Percentiles rank a stretch among this genome's conserved stretches.
Conservation (phyloP, 1,140 invertebrate species). For the Drosophila insularis region DNA sequence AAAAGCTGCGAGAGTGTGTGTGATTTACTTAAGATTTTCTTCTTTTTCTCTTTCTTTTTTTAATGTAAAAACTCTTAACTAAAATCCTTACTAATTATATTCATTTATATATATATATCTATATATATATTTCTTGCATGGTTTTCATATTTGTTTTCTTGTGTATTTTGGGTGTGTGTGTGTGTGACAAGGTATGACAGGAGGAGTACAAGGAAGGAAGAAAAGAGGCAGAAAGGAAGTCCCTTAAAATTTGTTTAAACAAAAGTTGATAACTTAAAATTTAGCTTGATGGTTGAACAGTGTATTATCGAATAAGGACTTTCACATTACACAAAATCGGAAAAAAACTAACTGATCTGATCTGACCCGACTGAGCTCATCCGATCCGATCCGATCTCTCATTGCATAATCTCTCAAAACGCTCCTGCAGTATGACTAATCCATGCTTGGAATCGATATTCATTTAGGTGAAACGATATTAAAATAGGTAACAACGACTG, state of each 20-base stretch:
- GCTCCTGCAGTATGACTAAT: slow-evolving; percentile 71
- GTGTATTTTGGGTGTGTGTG: slow-evolving; percentile 43
- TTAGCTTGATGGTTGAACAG: slow-evolving; percentile 42
- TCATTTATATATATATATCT: slow-evolving; percentile 74
- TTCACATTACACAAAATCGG: slow-evolving; percentile 64
- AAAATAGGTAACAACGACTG: slow-evolving; percentile 72
- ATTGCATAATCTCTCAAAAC: slow-evolving; percentile 67
- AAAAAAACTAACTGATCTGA: slow-evolving; percentile 60
- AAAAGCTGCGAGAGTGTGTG: slow-evolving; percentile 55
- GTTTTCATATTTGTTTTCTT: slow-evolving; percentile 56
- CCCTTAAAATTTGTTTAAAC: slow-evolving; percentile 31
- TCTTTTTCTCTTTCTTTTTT: slow-evolving; percentile 46
- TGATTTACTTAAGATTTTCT: slow-evolving; percentile 38
- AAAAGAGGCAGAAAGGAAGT: slow-evolving; percentile 23
- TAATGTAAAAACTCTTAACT: slow-evolving; percentile 77
- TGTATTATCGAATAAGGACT: slow-evolving; percentile 45
- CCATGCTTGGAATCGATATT: slow-evolving; percentile 47
- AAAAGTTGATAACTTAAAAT: slow-evolving; percentile 58
- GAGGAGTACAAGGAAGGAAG: slow-evolving; percentile 29
- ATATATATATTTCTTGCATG: slow-evolving; percentile 58
- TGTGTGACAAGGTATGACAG: slow-evolving; percentile 11
- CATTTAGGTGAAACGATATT: slow-evolving; percentile 62
- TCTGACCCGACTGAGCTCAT: slow-evolving; percentile 42
- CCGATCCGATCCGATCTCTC: slow-evolving; percentile 18
- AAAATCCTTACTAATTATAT: slow-evolving; percentile 77